These are phyloP conservation scores for Lethenteron camtschaticum DNA, from an alignment of 2,113 vertebrate genomes.

Conservation along the genomic window DNA sequence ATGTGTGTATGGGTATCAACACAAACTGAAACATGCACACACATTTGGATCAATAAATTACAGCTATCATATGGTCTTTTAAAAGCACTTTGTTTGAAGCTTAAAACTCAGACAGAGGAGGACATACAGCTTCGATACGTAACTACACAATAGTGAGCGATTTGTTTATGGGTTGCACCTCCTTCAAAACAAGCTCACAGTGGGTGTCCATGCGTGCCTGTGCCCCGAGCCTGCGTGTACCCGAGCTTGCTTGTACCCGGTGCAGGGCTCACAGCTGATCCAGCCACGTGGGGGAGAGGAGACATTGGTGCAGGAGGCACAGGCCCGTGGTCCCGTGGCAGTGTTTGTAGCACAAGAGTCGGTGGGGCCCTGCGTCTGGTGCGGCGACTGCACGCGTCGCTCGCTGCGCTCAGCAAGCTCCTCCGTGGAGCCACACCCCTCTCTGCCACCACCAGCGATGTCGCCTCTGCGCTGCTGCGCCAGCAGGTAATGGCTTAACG, in stretches of 20 bases:
- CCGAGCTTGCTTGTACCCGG: not conserved
- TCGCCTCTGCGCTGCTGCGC: slow-evolving; percentile 62
- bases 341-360: slow-evolving; percentile 34
- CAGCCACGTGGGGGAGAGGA: slow-evolving; percentile 45
- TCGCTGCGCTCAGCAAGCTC: slow-evolving; percentile 81
- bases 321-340: slow-evolving; percentile 44
- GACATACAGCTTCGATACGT: no score
- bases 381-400: slow-evolving; percentile 71
- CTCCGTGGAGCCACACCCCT: slow-evolving; percentile 67
- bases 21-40: no score
- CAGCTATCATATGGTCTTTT: no score
- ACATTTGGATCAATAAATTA: no score
- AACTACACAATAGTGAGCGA: no score
- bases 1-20: no score
- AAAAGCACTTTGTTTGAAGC: no score
- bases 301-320: slow-evolving; percentile 42
- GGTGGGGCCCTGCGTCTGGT: slow-evolving; percentile 60
- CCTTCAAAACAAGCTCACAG: no score
- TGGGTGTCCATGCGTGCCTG: no score
- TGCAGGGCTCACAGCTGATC: slow-evolving; percentile 64
- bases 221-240: no score
- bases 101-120: no score
- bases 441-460: slow-evolving; percentile 53
- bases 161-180: no score
- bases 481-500: slow-evolving; percentile 45